Conservation (phyloP, 2,113 vertebrate genomes). For the Eonycteris spelaea region DNA sequence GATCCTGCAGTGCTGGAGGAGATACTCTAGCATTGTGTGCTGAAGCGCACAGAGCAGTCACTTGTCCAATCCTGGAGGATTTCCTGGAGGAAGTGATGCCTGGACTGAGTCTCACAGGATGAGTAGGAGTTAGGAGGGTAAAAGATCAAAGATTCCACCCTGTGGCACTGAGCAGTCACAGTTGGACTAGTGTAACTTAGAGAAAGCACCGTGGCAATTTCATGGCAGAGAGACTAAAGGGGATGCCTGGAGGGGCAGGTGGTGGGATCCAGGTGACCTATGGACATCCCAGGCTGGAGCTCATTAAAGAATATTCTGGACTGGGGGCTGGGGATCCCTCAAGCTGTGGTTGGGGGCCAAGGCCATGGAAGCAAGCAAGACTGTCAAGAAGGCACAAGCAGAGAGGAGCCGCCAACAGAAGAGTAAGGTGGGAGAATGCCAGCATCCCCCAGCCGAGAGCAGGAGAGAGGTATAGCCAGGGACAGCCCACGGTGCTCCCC, state of each 20-base stretch:
- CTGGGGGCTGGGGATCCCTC: background rate
- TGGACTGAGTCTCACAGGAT: background rate
- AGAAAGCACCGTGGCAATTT: background rate
- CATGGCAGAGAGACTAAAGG: background rate
- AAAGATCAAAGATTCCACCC: background rate
- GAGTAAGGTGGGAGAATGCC: accelerated
- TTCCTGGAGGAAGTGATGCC: background rate
- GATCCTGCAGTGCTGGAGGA: background rate
- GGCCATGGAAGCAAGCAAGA: background rate
- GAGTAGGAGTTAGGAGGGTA: background rate
- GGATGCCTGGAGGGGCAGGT: background rate
- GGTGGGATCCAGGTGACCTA: background rate
- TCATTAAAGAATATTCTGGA: background rate
- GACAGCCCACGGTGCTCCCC: no score
- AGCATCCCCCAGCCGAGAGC: background rate
- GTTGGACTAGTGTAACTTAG: background rate
- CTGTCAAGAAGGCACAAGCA: background rate
- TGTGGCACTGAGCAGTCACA: background rate
- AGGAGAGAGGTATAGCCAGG: background rate
- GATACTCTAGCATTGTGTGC: background rate
- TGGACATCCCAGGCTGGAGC: background rate
- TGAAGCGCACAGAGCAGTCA: background rate
- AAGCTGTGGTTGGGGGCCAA: background rate
- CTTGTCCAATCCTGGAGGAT: background rate
- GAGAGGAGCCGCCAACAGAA: background rate